Conservation (phyloP, 2,888 invertebrate genomes). For the Calameuta filiformis region DNA sequence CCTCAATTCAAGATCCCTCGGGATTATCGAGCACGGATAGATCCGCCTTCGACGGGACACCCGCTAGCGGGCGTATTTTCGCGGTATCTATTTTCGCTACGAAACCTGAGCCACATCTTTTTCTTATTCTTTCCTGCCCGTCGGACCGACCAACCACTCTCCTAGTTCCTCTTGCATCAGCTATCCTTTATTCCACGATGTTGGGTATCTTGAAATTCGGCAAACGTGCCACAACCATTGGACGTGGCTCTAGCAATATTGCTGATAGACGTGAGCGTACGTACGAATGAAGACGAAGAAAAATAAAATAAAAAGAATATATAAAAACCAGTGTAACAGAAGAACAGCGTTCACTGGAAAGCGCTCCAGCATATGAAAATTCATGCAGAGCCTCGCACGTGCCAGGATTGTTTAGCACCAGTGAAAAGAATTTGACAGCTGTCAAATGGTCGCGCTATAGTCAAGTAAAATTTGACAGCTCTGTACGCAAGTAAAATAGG, state of each 20-base stretch:
- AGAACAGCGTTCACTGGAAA: not conserved
- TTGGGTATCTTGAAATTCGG: slow-evolving; percentile 2
- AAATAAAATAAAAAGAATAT: not conserved
- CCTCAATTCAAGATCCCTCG: not conserved
- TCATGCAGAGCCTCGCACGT: not conserved
- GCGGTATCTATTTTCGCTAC: slow-evolving; percentile 20
- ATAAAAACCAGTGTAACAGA: not conserved
- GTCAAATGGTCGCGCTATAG: too few species aligned
- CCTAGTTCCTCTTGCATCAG: not conserved
- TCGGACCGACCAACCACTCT: not conserved
- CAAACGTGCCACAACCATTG: not conserved
- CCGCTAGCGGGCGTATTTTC: slow-evolving; percentile 17
- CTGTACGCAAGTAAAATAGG: too few species aligned
- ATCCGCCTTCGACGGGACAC: slow-evolving; percentile 16
- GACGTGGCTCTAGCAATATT: not conserved
- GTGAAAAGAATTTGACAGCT: too few species aligned
- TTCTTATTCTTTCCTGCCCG: not conserved
- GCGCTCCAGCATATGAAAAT: not conserved
- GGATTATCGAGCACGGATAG: slow-evolving; percentile 13
- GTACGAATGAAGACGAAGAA: not conserved
- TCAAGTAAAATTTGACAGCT: too few species aligned
- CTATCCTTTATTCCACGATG: slow-evolving; percentile 1
- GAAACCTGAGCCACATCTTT: slow-evolving; percentile 8
- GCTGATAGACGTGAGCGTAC: not conserved
- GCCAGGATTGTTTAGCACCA: too few species aligned